Evolutionary conservation across 2,797 vertebrate genomes (phyloP).

Genomic region (Vireo griseus): DNA sequence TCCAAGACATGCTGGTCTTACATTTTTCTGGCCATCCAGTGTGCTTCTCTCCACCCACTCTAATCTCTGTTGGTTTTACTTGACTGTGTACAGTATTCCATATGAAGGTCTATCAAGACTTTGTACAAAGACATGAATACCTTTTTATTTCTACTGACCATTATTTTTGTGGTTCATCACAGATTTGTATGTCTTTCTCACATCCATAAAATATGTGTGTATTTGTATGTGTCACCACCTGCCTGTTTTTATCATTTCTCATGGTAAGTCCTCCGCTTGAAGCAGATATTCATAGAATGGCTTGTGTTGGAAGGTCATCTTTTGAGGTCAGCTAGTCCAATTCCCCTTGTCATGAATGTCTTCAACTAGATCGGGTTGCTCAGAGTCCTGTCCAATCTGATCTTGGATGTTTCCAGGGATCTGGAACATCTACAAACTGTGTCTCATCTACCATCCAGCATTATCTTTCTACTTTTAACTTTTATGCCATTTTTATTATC

Average conservation of each 20-base stretch:
- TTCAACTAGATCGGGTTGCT: not conserved
- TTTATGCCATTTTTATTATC: not conserved
- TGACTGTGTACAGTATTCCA: not conserved
- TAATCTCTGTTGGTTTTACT: not conserved
- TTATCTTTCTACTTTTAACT: not conserved
- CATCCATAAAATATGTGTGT: not conserved
- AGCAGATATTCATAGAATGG: not conserved
- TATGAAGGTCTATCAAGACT: not conserved
- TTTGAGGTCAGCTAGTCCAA: not conserved
- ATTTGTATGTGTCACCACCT: not conserved
- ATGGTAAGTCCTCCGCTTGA: not conserved
- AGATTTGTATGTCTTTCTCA: not conserved
- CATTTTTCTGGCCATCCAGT: not conserved
- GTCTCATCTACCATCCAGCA: fast-evolving
- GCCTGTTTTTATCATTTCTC: not conserved
- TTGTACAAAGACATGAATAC: not conserved
- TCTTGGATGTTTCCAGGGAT: not conserved
- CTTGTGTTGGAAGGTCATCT: not conserved
- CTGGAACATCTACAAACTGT: not conserved
- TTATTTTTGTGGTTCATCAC: not conserved
- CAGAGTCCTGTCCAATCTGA: not conserved
- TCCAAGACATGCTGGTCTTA: not conserved
- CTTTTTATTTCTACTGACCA: not conserved
- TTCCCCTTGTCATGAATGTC: not conserved
- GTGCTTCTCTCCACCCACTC: not conserved